Evolutionary conservation across 2,113 vertebrate species (phyloP).

Genomic region (Romanogobio albipinnatus): DNA sequence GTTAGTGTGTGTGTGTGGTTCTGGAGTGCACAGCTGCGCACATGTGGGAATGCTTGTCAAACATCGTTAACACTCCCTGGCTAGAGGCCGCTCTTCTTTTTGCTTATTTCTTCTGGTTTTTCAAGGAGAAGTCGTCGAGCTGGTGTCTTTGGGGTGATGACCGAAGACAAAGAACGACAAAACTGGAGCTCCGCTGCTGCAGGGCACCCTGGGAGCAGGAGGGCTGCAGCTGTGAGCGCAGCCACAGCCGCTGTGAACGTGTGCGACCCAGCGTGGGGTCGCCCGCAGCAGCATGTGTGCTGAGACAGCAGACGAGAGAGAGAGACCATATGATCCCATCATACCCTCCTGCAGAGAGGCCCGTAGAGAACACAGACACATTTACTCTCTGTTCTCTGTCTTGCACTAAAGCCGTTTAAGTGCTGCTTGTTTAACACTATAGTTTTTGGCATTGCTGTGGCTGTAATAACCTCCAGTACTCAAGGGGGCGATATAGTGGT

Average conservation of each 20-base stretch:
- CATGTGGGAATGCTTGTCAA: slow-evolving; percentile 30
- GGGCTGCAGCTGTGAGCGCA: slow-evolving; percentile 27
- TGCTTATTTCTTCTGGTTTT: slow-evolving; percentile 11
- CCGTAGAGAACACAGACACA: slow-evolving; percentile 30
- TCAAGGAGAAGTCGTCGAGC: background rate
- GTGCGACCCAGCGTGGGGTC: slow-evolving; percentile 26
- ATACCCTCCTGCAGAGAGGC: slow-evolving; percentile 29
- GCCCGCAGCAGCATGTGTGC: slow-evolving; percentile 41
- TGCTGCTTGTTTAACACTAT: background rate
- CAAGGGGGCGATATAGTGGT: background rate
- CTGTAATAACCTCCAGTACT: background rate
- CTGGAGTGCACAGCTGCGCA: slow-evolving; percentile 35
- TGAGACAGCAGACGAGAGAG: slow-evolving; percentile 29
- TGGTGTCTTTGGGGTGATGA: slow-evolving; percentile 6
- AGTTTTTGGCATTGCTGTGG: background rate
- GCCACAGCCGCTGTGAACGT: background rate
- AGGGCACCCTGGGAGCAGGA: background rate
- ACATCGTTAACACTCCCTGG: slow-evolving; percentile 17
- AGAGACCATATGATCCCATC: slow-evolving; percentile 46
- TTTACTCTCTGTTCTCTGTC: background rate
- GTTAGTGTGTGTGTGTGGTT: background rate
- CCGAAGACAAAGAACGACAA: background rate
- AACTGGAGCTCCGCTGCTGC: background rate
- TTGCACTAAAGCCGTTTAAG: background rate
- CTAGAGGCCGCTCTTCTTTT: slow-evolving; percentile 13